These are phyloP conservation scores for Leptoclinus maculatus DNA, from an alignment of 2,797 vertebrate genomes.

Conservation along the genomic window DNA sequence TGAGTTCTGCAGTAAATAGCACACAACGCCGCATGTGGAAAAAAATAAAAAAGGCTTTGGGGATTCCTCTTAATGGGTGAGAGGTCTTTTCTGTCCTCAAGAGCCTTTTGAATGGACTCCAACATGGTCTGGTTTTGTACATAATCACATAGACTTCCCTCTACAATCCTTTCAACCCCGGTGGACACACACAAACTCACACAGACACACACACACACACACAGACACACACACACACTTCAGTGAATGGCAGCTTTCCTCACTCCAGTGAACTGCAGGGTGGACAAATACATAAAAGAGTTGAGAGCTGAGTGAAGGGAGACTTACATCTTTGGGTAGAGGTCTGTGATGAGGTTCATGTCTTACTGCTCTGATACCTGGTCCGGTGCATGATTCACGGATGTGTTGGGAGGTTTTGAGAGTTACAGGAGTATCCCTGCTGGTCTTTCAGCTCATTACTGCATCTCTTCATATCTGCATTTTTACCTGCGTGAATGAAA, in stretches of 20 bases:
- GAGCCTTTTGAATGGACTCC: constrained; percentile 67
- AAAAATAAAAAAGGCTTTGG: constrained; percentile 50
- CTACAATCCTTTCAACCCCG: constrained; percentile 47
- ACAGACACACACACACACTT: constrained; percentile 28
- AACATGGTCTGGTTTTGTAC: constrained; percentile 50
- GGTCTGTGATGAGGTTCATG: constrained; percentile 26
- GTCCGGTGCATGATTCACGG: constrained; percentile 33
- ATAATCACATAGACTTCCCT: constrained; percentile 57
- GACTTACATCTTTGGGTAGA: constrained; percentile 4
- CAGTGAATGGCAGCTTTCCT: constrained; percentile 46
- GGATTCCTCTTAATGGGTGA: constrained; percentile 59
- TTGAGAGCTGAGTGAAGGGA: constrained; percentile 15
- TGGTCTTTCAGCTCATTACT: background rate
- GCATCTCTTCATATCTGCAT: constrained; percentile 3
- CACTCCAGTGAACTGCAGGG: constrained; percentile 20
- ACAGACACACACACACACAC: constrained; percentile 3
- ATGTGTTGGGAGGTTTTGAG: constrained; percentile 14
- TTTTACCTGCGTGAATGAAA: background rate
- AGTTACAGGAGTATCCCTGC: constrained; percentile 18
- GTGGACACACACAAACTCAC: constrained; percentile 2
- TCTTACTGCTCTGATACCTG: constrained; percentile 36
- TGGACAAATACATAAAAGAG: constrained; percentile 27
- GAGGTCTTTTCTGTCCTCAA: constrained; percentile 65
- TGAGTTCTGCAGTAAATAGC: constrained; percentile 55
- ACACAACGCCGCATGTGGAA: constrained; percentile 3